Base-by-base conservation (phyloP, 2,113 vertebrate genomes). In the Himantopus leucocephalus region DNA sequence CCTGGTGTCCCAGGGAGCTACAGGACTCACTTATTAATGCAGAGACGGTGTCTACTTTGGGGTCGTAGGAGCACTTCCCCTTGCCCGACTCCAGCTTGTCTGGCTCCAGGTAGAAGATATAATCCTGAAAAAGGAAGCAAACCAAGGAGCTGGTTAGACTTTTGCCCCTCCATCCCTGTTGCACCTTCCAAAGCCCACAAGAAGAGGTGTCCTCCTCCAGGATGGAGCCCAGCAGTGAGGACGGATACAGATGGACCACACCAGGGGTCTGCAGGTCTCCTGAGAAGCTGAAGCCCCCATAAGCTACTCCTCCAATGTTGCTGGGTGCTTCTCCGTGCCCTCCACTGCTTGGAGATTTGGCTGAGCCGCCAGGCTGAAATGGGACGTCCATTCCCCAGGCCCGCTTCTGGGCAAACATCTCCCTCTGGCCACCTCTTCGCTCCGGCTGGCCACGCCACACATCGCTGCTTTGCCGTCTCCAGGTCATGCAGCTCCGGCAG, bases 1-100 rank as follows among this genome's bases (percentile, higher is more conserved):
- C n/a, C 45, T 45, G 45, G 45, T 45, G 45, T 45, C 45, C 27
- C 4, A 3, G 32, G 52, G 14, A 78, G 47, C 45, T 78, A 90
- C 43, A 60, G 47, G 66, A 99, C 99, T 99, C 98, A 99, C 99
- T 99, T 98, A 99, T 99, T 97, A 99, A 98, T 26, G 99, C 98
- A 7, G 99, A 99, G 83, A 99, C 99, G 3, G 99, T 99, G 98
- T 99, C 99, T 88, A 99, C 98, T 98, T 99, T 99, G 95, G 99
- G 99, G 97, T 99, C 99, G 2, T 99, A 99, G 3, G 99, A 99
- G 96, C 99, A 99, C 96, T 99, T 99, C 92, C 99, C 99, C 97
- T 99, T 99, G 94, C 99, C 99, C 21, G 99, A 99, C 98, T 99
- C 99, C 93, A 99, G 98, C 97, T 98, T 99, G 92, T 99, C 99